These are phyloP conservation scores for Elephas maximus DNA, from an alignment of 2,113 vertebrate genomes.

Conservation along the genomic window DNA sequence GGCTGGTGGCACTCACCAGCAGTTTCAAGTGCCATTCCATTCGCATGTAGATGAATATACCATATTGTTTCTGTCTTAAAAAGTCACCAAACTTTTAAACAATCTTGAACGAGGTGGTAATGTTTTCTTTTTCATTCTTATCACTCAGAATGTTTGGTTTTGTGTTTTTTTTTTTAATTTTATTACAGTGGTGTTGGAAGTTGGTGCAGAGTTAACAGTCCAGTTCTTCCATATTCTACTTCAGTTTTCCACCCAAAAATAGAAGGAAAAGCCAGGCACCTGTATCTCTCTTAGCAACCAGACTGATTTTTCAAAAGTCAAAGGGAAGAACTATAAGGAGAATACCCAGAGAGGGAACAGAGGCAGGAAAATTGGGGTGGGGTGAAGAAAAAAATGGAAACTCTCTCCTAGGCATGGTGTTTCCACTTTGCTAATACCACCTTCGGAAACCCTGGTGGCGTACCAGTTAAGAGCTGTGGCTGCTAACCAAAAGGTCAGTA, in stretches of 20 bases:
- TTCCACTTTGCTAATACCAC: neutral
- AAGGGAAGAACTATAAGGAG: neutral
- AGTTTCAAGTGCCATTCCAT: constrained; percentile 31
- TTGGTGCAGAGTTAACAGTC: neutral
- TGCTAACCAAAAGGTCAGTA: too few relatives aligned
- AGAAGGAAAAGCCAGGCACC: neutral
- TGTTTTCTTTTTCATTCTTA: neutral
- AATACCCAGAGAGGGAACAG: neutral
- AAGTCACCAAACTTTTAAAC: neutral
- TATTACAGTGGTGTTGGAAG: neutral
- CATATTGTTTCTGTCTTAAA: neutral
- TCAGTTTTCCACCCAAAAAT: neutral
- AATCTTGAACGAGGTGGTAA: neutral
- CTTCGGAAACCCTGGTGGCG: neutral
- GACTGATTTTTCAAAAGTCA: neutral
- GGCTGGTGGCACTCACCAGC: neutral
- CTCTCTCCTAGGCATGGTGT: neutral
- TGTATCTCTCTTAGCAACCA: constrained; percentile 2
- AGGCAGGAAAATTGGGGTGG: neutral
- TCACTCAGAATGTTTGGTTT: neutral
- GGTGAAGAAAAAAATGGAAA: neutral
- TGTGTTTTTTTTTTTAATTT: neutral
- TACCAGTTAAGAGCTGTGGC: too few relatives aligned
- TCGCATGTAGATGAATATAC: neutral
- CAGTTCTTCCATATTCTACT: neutral